These are phyloP conservation scores for Argyrosomus regius DNA, from an alignment of 2,797 vertebrate genomes.

Conservation along the genomic window DNA sequence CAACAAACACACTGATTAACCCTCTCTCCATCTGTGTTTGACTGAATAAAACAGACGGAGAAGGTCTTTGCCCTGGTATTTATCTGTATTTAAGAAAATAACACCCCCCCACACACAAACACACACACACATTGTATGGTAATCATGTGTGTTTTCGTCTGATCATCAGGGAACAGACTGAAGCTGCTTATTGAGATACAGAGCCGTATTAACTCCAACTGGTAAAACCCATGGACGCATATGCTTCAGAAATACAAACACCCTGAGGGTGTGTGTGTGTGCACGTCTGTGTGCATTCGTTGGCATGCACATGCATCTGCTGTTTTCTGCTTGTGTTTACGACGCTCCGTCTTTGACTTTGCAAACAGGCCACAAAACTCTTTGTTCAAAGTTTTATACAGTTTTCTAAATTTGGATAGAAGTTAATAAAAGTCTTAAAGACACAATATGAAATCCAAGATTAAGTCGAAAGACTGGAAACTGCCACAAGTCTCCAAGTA, in stretches of 20 bases:
- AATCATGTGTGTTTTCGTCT: conserved; percentile 67
- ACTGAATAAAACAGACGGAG: conserved; percentile 34
- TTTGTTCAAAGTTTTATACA: neutral
- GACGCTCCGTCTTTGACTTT: conserved; percentile 1
- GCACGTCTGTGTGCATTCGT: conserved; percentile 22
- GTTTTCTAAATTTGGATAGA: neutral
- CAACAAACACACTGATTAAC: conserved; percentile 51
- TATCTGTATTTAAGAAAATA: conserved; percentile 47
- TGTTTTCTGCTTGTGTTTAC: conserved; percentile 29
- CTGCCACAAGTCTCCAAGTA: neutral
- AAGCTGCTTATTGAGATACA: conserved; percentile 75
- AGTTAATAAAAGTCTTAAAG: neutral
- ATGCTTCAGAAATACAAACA: conserved; percentile 72
- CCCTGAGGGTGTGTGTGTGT: conserved; percentile 51
- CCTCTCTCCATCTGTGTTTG: conserved; percentile 28
- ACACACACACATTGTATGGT: conserved; percentile 33
- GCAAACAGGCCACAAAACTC: conserved; percentile 2
- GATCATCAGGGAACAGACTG: conserved; percentile 69
- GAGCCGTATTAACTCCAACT: conserved; percentile 69
- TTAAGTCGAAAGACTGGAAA: neutral
- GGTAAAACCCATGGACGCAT: conserved; percentile 61
- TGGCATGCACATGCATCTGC: conserved; percentile 49
- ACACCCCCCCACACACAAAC: conserved; percentile 2
- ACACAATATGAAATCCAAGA: neutral
- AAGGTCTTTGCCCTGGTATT: conserved; percentile 38